Percentiles rank a stretch among this genome's conserved stretches.
phyloP scores from a whole-genome alignment of 2,888 invertebrate species.

The Drosophila rellima region DNA sequence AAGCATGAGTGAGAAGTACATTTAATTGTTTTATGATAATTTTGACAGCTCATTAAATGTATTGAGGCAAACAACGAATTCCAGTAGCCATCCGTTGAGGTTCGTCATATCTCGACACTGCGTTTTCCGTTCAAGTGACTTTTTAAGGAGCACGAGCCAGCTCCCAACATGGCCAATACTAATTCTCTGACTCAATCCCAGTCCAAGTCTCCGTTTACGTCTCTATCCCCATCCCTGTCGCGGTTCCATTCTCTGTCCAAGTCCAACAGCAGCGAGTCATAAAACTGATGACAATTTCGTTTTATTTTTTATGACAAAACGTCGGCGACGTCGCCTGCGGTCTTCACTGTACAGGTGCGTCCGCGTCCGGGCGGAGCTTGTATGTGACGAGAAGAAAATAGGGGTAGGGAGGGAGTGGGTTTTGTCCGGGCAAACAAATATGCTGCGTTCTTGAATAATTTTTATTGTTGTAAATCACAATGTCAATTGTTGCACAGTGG shows the following conservation, averaged over 20 bases:
- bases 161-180: slow-evolving; percentile 7
- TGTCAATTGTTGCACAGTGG: slow-evolving; percentile 64
- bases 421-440: slow-evolving; percentile 36
- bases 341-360: slow-evolving; percentile 57
- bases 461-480: slow-evolving; percentile 71
- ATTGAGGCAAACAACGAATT: slow-evolving; percentile 36
- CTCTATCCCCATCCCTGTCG: slow-evolving; percentile 8
- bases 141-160: slow-evolving; percentile 66
- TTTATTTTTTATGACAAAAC: slow-evolving; percentile 72
- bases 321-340: slow-evolving; percentile 63
- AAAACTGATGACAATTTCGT: slow-evolving; percentile 79
- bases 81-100: slow-evolving; percentile 35
- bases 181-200: slow-evolving; percentile 3
- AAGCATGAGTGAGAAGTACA: slow-evolving; percentile 57
- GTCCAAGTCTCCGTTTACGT: slow-evolving; percentile 5
- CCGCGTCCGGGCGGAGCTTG: slow-evolving; percentile 18
- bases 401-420: slow-evolving; percentile 1
- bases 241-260: slow-evolving; percentile 24
- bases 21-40: slow-evolving; percentile 82
- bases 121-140: slow-evolving; percentile 59
- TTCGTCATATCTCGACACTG: slow-evolving; percentile 22
- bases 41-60: slow-evolving; percentile 77
- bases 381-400: neutral
- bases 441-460: slow-evolving; percentile 64
- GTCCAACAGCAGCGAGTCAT: slow-evolving; percentile 63